These are phyloP conservation scores for Clamator glandarius DNA, from an alignment of 2,797 vertebrate genomes.

Conservation along the genomic window DNA sequence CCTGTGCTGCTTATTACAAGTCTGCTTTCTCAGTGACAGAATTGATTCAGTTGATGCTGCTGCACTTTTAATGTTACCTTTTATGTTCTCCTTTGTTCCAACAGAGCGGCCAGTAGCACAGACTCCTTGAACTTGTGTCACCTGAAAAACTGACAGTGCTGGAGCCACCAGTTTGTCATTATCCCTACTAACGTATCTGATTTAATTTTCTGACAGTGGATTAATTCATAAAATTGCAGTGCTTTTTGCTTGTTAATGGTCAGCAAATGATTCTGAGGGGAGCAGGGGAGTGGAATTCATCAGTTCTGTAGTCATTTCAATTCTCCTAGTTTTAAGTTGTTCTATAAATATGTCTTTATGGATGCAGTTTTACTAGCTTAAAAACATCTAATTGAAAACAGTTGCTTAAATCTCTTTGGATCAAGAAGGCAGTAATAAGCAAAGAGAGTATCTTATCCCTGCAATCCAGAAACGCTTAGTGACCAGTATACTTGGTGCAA, in stretches of 20 bases:
- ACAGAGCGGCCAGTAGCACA: conserved; percentile 65
- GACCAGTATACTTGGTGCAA: conserved; percentile 61
- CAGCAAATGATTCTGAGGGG: conserved; percentile 49
- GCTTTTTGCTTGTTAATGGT: conserved; percentile 69
- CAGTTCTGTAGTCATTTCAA: conserved; percentile 71
- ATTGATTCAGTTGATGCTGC: conserved; percentile 40
- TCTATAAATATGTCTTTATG: conserved; percentile 81
- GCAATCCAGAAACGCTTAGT: conserved; percentile 74
- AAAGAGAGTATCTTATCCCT: conserved; percentile 79
- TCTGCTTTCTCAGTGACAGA: conserved; percentile 38
- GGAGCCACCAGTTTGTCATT: conserved; percentile 71
- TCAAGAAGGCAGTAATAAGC: conserved; percentile 78
- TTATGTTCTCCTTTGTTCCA: conserved; percentile 74
- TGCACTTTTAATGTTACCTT: conserved; percentile 70
- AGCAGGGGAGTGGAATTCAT: conserved; percentile 60
- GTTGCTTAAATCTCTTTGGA: conserved; percentile 83
- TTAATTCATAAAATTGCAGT: conserved; percentile 75
- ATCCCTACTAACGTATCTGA: conserved; percentile 66
- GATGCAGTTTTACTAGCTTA: conserved; percentile 80
- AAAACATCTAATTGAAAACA: conserved; percentile 85
- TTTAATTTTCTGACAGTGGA: conserved; percentile 74
- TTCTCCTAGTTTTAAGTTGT: conserved; percentile 78
- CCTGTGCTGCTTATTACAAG: background rate
- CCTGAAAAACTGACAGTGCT: conserved; percentile 62
- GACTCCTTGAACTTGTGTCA: conserved; percentile 75